Base-by-base conservation (phyloP, 2,888 invertebrate genomes). In the Halictus ligatus region DNA sequence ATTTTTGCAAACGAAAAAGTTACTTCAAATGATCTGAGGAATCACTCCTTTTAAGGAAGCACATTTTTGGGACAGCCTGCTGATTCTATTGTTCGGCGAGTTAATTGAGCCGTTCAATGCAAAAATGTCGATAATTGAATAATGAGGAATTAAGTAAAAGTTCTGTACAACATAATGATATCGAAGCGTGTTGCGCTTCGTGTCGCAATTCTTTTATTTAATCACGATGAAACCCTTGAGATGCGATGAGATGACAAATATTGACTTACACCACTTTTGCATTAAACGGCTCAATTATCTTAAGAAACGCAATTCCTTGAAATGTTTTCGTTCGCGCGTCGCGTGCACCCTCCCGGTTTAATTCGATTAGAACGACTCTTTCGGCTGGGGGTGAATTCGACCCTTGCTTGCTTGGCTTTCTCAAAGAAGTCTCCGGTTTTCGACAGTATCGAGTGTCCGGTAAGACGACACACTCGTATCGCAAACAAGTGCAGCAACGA, bases 381-480 rank as follows among this genome's bases (percentile, higher is more conserved):
- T 83, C 74, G 69, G 25, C 43, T 50, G 71, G 84, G 87, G 87
- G 87, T 81, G 77, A 74, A 67, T 75, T 67, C 67, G 84, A 83
- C 84, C 87, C 88, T 86, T 40, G 40, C 88, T 86, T 40, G 40
- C 77, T 80, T 77, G 67, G 71, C 84, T 78, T 81, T 77, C 73
- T 79, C 73, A 76, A 83, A 85, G 78, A 87, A 89, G 87, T 84
- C 87, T 87, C 83, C 78, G 78, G 81, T 83, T 88, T 89, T 71
- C 84, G 85, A 83, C 82, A 88, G 88, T 90, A 90, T 90, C 90
- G 82, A 80, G 76, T 90, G 80, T 86, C 80, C 67, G 67, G 90
- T 84, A 88, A 88, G 76, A 78, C 76, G 86, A 90, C 77, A 87
- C 89, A 76, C 60, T 78, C 80, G 81, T 85, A 80, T 83, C 84